Percentiles rank a stretch among this genome's conserved stretches.
phyloP scores from a whole-genome alignment of 2,113 vertebrate genomes.

The Pteruthius melanotis region DNA sequence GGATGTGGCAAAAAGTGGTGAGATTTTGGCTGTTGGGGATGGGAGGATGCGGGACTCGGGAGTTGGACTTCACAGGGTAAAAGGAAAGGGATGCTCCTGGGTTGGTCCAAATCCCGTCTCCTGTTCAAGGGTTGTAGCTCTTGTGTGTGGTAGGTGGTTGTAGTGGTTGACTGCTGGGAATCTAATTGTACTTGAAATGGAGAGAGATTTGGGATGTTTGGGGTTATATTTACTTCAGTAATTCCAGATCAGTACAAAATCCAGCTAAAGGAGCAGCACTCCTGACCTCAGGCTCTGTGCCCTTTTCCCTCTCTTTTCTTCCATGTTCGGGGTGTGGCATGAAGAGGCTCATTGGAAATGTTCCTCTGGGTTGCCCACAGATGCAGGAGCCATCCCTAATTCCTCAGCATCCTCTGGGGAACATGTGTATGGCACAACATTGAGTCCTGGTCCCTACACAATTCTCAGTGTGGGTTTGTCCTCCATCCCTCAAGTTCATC shows the following conservation, averaged over 20 bases:
- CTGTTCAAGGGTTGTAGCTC: not conserved
- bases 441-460: not conserved
- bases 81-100: not conserved
- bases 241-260: not conserved
- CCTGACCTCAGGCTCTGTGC: not conserved
- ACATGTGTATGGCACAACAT: fast-evolving
- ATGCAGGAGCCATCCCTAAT: not conserved
- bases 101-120: not conserved
- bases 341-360: not conserved
- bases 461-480: not conserved
- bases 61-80: not conserved
- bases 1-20: not conserved
- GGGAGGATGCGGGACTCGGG: fast-evolving
- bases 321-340: fast-evolving
- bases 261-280: not conserved
- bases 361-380: not conserved
- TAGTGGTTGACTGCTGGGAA: not conserved
- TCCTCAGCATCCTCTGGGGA: fast-evolving
- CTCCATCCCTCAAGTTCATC: not conserved
- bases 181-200: not conserved
- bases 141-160: not conserved
- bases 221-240: not conserved
- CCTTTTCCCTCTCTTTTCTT: not conserved
- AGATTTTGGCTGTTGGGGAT: not conserved
- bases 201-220: not conserved